Conservation (phyloP, 2,797 vertebrate species). For the Cryptoblepharus egeriae region DNA sequence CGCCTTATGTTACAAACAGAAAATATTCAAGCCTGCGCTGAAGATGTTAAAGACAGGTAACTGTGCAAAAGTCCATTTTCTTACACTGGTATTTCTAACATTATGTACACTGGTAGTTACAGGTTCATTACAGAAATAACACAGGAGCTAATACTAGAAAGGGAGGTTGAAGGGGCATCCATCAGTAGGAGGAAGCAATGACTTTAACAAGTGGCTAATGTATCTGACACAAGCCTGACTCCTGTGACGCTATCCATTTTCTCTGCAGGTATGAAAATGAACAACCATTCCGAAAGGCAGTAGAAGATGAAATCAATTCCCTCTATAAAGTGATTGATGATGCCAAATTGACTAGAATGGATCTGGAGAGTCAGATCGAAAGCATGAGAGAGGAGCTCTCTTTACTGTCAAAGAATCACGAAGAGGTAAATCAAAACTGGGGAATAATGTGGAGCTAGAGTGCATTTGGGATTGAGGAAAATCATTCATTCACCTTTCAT, state of each 20-base stretch:
- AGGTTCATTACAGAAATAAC: not conserved
- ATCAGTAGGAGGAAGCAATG: not conserved
- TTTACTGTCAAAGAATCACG: constrained; percentile 84
- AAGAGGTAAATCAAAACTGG: constrained; percentile 78
- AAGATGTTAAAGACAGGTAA: constrained; percentile 94
- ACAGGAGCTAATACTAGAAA: not conserved
- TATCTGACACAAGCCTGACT: constrained; percentile 7
- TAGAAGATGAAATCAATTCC: constrained; percentile 92
- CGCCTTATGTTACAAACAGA: constrained; percentile 91
- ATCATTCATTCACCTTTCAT: constrained; percentile 1
- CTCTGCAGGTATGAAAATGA: constrained; percentile 89
- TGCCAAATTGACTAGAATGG: constrained; percentile 85
- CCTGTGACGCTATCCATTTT: constrained; percentile 27
- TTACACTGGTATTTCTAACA: not conserved
- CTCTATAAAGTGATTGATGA: constrained; percentile 93
- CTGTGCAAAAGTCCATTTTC: not conserved
- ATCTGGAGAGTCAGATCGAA: constrained; percentile 89
- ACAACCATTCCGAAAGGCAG: constrained; percentile 87
- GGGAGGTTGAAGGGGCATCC: not conserved
- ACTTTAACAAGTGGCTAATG: not conserved
- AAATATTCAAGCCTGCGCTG: constrained; percentile 89
- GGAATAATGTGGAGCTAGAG: not conserved
- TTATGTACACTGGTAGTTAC: too few relatives aligned
- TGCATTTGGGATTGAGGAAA: not conserved
- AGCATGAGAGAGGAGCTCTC: constrained; percentile 86